A percentile compares a stretch with the other conserved stretches of the same genome.
phyloP scores from a whole-genome alignment of 2,113 vertebrate species.

The Corythoichthys intestinalis region DNA sequence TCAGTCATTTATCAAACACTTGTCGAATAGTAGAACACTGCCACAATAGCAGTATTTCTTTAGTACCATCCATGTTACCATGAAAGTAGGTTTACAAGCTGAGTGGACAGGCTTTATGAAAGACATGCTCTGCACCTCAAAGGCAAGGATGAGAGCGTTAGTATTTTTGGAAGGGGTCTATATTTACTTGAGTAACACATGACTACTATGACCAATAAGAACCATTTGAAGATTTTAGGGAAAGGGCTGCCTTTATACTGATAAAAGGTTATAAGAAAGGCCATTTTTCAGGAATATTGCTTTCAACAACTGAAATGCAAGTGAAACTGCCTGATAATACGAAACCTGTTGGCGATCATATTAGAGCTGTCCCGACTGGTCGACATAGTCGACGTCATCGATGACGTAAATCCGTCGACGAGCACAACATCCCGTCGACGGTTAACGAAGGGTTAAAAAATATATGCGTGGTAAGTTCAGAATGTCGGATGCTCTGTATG shows the following conservation, averaged over 20 bases:
- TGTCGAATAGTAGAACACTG: not conserved
- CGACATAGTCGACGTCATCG: too few relatives aligned
- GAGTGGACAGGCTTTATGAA: too few relatives aligned
- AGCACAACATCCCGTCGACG: too few relatives aligned
- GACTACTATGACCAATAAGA: conserved; percentile 32
- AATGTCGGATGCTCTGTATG: too few relatives aligned
- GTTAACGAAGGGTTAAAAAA: too few relatives aligned
- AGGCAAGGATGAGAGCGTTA: conserved; percentile 7
- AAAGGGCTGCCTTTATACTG: not conserved
- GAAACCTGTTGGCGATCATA: not conserved
- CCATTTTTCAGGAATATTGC: too few relatives aligned
- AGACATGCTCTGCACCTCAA: conserved; percentile 16
- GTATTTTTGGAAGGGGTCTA: conserved; percentile 60
- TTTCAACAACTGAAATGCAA: not conserved
- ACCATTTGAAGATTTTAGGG: conserved; percentile 12
- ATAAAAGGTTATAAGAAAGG: too few relatives aligned
- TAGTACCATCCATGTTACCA: conserved; percentile 19
- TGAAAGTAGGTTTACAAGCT: not conserved
- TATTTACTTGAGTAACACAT: conserved; percentile 43
- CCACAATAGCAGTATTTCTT: not conserved
- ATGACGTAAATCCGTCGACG: too few relatives aligned
- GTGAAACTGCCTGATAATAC: not conserved
- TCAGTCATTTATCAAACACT: too few relatives aligned
- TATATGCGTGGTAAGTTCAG: too few relatives aligned
- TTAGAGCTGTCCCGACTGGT: not conserved